Base-by-base conservation (phyloP, 2,888 invertebrate genomes). In the Eustalomyia histrio region DNA sequence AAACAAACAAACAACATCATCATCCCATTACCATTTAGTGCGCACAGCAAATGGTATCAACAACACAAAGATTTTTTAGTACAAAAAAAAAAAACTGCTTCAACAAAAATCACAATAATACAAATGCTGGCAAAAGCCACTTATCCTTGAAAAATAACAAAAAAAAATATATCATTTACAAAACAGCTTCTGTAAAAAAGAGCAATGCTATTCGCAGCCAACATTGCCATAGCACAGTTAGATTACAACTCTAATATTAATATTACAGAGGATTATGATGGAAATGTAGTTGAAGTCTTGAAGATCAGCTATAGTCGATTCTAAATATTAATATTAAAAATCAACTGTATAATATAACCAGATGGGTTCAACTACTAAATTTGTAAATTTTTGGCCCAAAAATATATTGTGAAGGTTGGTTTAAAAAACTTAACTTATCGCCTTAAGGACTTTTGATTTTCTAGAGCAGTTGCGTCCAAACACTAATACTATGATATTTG, bases 41-140 rank as follows among this genome's bases (percentile, higher is more conserved):
- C 24, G 17, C 33, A 5, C 47, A 33, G 10, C 18, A 16, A 50
- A 75, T 60, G 63, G 60, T 58, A 68, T 73, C 73, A 79, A 79
- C 68, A 73, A 57, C 61, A 74, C 68, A 69, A 69, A 74, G n/a
- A 35, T 63, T 63, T 17, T 16, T 14, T 24, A 35, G 35, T 29
- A 52, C 47, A 39, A 39, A 6, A 43, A 35, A 65, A n/a, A n/a
- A n/a, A 65, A 43, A 33, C 1, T 57, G 55, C 60, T 43, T 47
- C 35, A 64, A 55, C 50, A 67, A 57, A 67, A 53, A 74, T 57
- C 43, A 74, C 74, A 72, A 72, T 78, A 67, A 72, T 33, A 68
- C 18, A 64, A 80, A 76, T 80, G 73, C 80, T 78, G 69, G 80
- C 76, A 80, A 80, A 80, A 80, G 80, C 80, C 76, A 81, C 80